These are phyloP conservation scores for Hydractinia echinata DNA, from an alignment of 30 jellyfish, hydroid and myxozoan species.

Conservation along the genomic window DNA sequence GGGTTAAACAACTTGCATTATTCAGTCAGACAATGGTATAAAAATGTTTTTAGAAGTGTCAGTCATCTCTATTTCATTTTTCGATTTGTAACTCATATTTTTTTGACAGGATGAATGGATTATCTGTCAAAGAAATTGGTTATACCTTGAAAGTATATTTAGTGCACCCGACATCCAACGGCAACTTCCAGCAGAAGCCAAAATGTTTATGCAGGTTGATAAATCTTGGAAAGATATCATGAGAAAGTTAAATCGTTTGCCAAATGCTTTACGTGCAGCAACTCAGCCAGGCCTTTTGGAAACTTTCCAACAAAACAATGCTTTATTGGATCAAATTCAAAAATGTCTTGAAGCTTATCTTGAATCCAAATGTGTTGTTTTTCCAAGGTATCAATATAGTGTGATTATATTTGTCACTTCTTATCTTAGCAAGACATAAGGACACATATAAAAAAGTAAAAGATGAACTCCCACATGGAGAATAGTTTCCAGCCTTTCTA, in stretches of 20 bases:
- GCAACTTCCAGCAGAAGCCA: constrained; percentile 98
- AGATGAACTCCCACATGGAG: too few relatives aligned
- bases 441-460: too few relatives aligned
- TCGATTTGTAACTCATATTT: neutral
- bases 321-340: constrained; percentile 92
- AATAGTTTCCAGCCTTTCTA: too few relatives aligned
- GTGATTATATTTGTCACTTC: neutral
- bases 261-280: constrained; percentile 98
- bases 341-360: constrained; percentile 96
- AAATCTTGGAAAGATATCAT: constrained; percentile 98
- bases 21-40: constrained; percentile 93
- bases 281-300: constrained; percentile 97
- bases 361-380: constrained; percentile 93
- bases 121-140: constrained; percentile 97
- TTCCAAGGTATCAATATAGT: constrained; percentile 69
- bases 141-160: constrained; percentile 91
- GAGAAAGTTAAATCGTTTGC: constrained; percentile 92
- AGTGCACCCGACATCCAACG: constrained; percentile 99
- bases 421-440: too few relatives aligned
- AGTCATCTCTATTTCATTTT: neutral
- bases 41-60: neutral
- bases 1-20: constrained; percentile 88
- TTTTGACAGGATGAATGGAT: constrained; percentile 91
- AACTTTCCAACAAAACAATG: constrained; percentile 78
- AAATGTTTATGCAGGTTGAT: constrained; percentile 97